These are phyloP conservation scores for Pecten maximus DNA, from an alignment of 2,888 invertebrate genomes.

Conservation along the genomic window DNA sequence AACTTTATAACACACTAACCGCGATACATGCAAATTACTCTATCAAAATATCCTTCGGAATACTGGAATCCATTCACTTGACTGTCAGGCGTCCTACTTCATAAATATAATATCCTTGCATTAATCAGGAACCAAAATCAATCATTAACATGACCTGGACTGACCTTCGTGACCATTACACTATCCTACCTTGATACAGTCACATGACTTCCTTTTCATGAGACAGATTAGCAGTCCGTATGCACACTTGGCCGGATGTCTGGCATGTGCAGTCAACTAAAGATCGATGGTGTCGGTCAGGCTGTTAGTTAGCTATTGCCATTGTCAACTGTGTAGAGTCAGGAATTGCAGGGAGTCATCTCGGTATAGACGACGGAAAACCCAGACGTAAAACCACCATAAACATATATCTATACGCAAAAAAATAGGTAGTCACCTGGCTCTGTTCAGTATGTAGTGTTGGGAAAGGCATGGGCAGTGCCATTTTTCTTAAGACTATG, in stretches of 20 bases:
- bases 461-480: too few species aligned
- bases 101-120: not conserved
- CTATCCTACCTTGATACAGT: not conserved
- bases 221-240: not conserved
- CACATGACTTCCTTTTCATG: not conserved
- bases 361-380: too few species aligned
- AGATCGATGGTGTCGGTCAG: not conserved
- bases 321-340: not conserved
- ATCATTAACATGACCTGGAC: not conserved
- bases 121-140: not conserved
- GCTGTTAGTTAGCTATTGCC: not conserved
- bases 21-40: not conserved
- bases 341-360: not conserved
- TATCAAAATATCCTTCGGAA: not conserved
- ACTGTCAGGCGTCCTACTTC: not conserved
- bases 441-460: too few species aligned
- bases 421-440: too few species aligned
- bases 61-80: not conserved
- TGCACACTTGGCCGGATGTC: slow-evolving; percentile 26
- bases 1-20: not conserved
- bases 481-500: too few species aligned
- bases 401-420: too few species aligned
- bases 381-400: too few species aligned
- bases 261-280: not conserved
- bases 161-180: not conserved